Conservation (phyloP, 2,888 invertebrate genomes). For the Lycaena phlaeas region DNA sequence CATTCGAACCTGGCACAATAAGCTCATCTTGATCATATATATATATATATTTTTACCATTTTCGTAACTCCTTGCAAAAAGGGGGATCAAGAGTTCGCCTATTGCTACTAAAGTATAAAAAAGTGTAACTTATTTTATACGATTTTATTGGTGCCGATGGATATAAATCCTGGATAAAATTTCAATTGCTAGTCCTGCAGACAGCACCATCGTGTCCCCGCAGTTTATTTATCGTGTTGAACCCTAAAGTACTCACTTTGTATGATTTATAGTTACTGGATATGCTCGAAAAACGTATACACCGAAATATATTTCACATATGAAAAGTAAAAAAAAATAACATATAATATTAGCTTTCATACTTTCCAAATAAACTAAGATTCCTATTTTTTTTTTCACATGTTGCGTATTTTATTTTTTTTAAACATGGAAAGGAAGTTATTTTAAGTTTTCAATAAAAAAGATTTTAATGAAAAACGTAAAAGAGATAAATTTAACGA, state of each 20-base stretch:
- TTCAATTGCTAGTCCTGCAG: slow-evolving; percentile 64
- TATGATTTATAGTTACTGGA: slow-evolving; percentile 18
- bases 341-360: slow-evolving; percentile 10
- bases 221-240: slow-evolving; percentile 65
- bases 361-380: too few relatives aligned
- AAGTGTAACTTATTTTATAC: too few relatives aligned
- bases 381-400: too few relatives aligned
- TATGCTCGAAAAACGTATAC: slow-evolving; percentile 9
- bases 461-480: neutral
- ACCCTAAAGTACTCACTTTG: slow-evolving; percentile 40
- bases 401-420: too few relatives aligned
- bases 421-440: too few relatives aligned
- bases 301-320: slow-evolving; percentile 1
- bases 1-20: too few relatives aligned
- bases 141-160: slow-evolving; percentile 57
- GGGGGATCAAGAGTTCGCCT: too few relatives aligned
- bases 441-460: too few relatives aligned
- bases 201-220: slow-evolving; percentile 53
- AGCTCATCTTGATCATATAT: too few relatives aligned
- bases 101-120: too few relatives aligned
- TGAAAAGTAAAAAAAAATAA: slow-evolving; percentile 6
- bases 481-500: neutral
- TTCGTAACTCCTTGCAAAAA: too few relatives aligned
- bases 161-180: slow-evolving; percentile 66
- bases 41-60: too few relatives aligned